Percentiles rank a stretch among this genome's conserved stretches.
These are phyloP conservation scores for Agriopis aurantiaria DNA, from an alignment of 2,888 invertebrate genomes.

Conservation along the genomic window DNA sequence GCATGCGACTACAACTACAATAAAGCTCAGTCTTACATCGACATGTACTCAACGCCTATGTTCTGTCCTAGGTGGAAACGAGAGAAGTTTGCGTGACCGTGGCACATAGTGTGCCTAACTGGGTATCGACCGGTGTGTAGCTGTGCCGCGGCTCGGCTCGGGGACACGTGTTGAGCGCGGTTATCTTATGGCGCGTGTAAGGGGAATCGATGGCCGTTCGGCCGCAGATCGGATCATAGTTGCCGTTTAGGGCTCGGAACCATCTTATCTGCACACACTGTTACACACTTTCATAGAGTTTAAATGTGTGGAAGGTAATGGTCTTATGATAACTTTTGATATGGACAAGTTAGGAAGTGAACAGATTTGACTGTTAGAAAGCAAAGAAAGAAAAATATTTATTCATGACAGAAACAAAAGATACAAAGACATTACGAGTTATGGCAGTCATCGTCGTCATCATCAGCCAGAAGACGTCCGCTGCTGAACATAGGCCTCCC, in stretches of 20 bases:
- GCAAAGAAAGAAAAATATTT: too few species aligned
- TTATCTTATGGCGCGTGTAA: slow-evolving; percentile 30
- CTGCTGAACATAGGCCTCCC: too few species aligned
- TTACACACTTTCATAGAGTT: not conserved
- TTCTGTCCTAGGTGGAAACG: slow-evolving; percentile 10
- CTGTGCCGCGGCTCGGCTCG: slow-evolving; percentile 16
- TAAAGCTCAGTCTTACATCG: not conserved
- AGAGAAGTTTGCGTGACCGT: slow-evolving; percentile 25
- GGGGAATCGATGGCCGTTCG: slow-evolving; percentile 27
- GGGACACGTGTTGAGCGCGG: slow-evolving; percentile 39
- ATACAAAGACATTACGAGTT: too few species aligned
- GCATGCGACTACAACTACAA: not conserved
- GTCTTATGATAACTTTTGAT: not conserved
- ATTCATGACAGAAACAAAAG: too few species aligned
- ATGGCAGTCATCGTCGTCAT: too few species aligned
- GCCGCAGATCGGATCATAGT: not conserved
- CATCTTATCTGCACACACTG: slow-evolving; percentile 14
- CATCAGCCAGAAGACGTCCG: too few species aligned
- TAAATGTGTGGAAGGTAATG: slow-evolving; percentile 33
- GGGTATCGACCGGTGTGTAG: slow-evolving; percentile 23
- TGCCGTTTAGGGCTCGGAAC: not conserved
- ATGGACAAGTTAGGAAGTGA: too few species aligned
- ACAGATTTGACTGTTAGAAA: too few species aligned
- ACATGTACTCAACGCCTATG: slow-evolving; percentile 2
- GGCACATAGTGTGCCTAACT: slow-evolving; percentile 20